Percentiles rank a stretch among this genome's conserved stretches.
Conservation (phyloP, 2,797 vertebrate genomes). For the Chloroceryle inda region DNA sequence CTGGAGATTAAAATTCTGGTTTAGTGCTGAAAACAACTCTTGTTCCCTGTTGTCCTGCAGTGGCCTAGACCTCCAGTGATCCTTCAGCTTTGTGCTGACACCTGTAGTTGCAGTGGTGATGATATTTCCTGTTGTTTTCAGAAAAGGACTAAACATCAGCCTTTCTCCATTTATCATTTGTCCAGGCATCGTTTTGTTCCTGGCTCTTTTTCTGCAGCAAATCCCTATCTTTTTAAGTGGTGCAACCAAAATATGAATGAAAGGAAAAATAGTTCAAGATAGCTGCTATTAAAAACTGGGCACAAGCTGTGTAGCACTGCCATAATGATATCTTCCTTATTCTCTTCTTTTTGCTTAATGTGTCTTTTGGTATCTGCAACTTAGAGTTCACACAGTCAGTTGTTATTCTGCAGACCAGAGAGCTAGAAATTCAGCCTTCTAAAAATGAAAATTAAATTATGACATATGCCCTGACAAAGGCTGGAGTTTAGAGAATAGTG, state of each 20-base stretch:
- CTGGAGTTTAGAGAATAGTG: background rate
- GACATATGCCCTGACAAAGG: background rate
- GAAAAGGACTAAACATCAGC: background rate
- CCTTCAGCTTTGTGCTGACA: background rate
- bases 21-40: background rate
- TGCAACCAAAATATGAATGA: background rate
- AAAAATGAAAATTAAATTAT: background rate
- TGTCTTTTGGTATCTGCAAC: background rate
- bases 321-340: background rate
- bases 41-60: background rate
- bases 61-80: background rate
- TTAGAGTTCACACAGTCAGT: background rate
- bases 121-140: background rate
- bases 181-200: background rate
- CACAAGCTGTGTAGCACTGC: background rate
- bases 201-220: background rate
- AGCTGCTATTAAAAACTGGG: background rate
- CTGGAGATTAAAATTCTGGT: background rate
- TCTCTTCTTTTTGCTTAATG: background rate
- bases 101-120: background rate
- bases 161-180: background rate
- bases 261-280: background rate
- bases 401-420: background rate
- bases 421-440: background rate
- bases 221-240: background rate